A percentile compares a stretch with the other conserved stretches of the same genome.
Evolutionary conservation across 1,140 invertebrate genomes (phyloP).

Genomic region (Cydia pomonella): DNA sequence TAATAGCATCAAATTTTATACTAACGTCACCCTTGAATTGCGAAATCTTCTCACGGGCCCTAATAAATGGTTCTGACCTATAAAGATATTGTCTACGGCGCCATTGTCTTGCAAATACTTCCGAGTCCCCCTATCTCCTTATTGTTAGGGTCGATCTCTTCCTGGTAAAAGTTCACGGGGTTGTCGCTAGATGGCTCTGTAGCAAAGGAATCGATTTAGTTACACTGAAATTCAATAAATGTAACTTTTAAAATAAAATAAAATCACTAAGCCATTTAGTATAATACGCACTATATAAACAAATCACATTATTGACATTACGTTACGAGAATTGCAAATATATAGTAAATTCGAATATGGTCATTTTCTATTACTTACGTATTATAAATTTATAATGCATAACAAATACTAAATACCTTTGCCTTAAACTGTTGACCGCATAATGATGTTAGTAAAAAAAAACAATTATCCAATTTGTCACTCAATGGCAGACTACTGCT

Average conservation of each 20-base stretch:
- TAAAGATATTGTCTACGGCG: constrained; percentile 57
- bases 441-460: not conserved
- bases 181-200: constrained; percentile 57
- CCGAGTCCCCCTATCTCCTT: constrained; percentile 49
- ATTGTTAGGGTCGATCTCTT: constrained; percentile 38
- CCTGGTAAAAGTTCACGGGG: constrained; percentile 42
- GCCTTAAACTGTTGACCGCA: not conserved
- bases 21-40: constrained; percentile 59
- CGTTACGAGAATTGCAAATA: not conserved
- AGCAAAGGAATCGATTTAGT: not conserved
- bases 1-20: constrained; percentile 60
- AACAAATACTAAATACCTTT: no score
- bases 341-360: not conserved
- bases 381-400: not conserved
- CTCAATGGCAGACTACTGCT: not conserved
- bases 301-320: not conserved
- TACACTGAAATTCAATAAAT: not conserved
- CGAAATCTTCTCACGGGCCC: constrained; percentile 54
- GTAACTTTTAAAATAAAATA: no score
- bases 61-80: constrained; percentile 60
- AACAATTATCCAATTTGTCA: not conserved
- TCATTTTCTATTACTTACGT: not conserved
- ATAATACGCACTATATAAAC: not conserved
- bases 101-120: constrained; percentile 62
- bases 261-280: no score